A percentile compares a stretch with the other conserved stretches of the same genome.
phyloP scores from a whole-genome alignment of 2,797 vertebrate genomes.

The Sebastes cheni region DNA sequence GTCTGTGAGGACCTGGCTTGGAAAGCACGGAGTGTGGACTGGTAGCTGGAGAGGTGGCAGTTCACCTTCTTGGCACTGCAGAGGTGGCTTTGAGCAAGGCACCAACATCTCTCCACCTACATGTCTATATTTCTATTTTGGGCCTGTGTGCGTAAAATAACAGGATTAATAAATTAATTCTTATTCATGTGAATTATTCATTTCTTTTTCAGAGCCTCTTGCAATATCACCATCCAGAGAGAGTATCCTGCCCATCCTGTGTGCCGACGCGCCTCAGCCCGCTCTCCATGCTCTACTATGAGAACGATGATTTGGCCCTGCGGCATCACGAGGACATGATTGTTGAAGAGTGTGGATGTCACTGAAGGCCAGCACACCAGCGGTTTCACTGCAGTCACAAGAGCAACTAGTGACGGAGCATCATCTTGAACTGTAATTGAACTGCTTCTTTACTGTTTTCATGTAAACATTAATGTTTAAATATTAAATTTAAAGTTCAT shows the following conservation, averaged over 20 bases:
- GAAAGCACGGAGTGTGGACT: neutral
- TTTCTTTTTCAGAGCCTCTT: conserved; percentile 85
- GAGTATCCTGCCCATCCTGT: conserved; percentile 84
- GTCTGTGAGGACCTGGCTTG: neutral
- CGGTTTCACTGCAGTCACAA: neutral
- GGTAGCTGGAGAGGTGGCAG: neutral
- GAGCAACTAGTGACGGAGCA: neutral
- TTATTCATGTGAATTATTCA: neutral
- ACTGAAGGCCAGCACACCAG: conserved; percentile 65
- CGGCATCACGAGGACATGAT: conserved; percentile 93
- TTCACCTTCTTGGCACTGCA: neutral
- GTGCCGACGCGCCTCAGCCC: conserved; percentile 87
- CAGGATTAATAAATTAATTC: neutral
- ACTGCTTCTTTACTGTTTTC: neutral
- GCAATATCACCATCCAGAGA: conserved; percentile 85
- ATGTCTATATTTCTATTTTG: neutral
- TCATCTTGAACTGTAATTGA: neutral
- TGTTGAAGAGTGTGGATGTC: conserved; percentile 92
- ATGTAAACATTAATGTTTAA: conserved; percentile 2
- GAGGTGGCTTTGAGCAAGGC: neutral
- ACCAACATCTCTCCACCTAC: neutral
- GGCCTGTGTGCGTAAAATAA: neutral
- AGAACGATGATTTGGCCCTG: conserved; percentile 83
- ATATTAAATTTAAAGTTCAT: neutral
- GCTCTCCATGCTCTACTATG: conserved; percentile 92